Percentiles rank a stretch among this genome's conserved stretches.
phyloP scores from a whole-genome alignment of 2,113 vertebrate genomes.

The Macheiramphus alcinus region DNA sequence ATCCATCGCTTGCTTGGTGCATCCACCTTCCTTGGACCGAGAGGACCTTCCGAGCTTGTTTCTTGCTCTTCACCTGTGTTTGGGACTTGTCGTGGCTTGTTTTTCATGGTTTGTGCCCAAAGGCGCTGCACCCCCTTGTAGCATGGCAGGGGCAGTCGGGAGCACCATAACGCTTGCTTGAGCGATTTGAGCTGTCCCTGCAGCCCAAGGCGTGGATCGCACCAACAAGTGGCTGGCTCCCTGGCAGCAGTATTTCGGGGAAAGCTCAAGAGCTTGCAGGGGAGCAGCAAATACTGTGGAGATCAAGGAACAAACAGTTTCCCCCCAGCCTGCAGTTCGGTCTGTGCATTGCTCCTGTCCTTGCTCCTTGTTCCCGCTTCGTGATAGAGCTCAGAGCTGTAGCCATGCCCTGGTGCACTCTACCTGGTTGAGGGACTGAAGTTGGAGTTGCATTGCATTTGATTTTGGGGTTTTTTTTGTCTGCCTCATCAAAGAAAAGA shows the following conservation, averaged over 20 bases:
- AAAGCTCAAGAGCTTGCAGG: background rate
- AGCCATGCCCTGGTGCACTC: background rate
- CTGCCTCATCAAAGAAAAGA: slow-evolving; percentile 1
- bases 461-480: background rate
- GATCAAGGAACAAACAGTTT: background rate
- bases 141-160: background rate
- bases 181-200: background rate
- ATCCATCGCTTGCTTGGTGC: background rate
- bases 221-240: background rate
- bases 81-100: background rate
- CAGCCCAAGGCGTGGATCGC: accelerated
- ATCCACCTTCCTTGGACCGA: background rate
- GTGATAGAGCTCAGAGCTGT: background rate
- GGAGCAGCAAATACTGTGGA: background rate
- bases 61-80: accelerated
- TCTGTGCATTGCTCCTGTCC: background rate
- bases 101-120: background rate
- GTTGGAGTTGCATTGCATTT: background rate
- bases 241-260: background rate
- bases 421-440: background rate
- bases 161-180: accelerated
- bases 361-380: background rate
- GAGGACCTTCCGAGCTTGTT: background rate
- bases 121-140: accelerated
- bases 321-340: background rate